Base-by-base conservation (phyloP, 2,888 invertebrate genomes). In the Gymnoscelis rufifasciata region DNA sequence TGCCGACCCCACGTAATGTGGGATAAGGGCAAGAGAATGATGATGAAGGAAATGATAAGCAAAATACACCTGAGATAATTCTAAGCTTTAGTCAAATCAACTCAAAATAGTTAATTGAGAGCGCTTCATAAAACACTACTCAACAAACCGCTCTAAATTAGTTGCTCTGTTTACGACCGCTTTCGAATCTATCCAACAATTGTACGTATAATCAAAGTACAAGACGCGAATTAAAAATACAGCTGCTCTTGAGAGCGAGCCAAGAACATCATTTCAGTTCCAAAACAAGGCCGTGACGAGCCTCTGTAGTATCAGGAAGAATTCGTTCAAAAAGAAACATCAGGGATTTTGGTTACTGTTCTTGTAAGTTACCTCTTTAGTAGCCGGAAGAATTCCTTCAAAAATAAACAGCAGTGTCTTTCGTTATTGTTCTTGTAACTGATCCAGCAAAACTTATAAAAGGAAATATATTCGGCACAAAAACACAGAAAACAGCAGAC, bases 191-290 rank as follows among this genome's bases (percentile, higher is more conserved):
- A 41, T 46, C 36, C 51, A 44, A 55, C 56, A 57, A 60, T 68
- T 63, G 64, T 64, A n/a, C n/a, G n/a, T n/a, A 64, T 57, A 62
- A 68, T 67, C 64, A 59, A 66, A 65, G 64, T 69, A 65, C 64
- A 71, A 48, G 45, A 64, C 68, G 69, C 58, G 60, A 69, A 74
- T 72, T 72, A 71, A 76, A 75, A 73, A 71, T 73, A 69, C 65
- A 59, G 60, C 45, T 65, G 70, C 56, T 66, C 66, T 82, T 82
- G 81, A 81, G 75, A 61, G 64, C 47, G 67, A 66, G 83, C 83
- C 83, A 83, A 83, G 71, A 73, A 66, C 71, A 74, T 68, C 64
- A 71, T 71, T 73, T 74, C 71, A 74, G 71, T 69, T 74, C 74
- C 72, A 68, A 74, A 73, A 73, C 70, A 65, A 74, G 62, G 59